Base-by-base conservation (phyloP, 2,113 vertebrate species). In the Nesoenas mayeri region DNA sequence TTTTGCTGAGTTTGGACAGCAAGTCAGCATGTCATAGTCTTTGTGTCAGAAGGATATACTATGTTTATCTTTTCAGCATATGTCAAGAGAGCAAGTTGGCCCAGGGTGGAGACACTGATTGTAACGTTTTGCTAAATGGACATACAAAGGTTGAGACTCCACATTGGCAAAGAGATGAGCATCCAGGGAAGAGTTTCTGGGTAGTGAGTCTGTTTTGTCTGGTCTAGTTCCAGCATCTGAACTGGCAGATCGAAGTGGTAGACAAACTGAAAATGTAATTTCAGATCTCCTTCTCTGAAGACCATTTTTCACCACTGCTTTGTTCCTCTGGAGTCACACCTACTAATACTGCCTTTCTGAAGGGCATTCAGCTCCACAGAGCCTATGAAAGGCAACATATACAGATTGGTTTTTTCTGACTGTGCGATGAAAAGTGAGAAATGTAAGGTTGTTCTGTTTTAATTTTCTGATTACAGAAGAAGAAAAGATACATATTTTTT, bases 121-220 rank as follows among this genome's bases (percentile, higher is more conserved):
- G 26, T 36, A 67, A 22, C 44, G 22, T 81, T 64, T 78, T 72
- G 11, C 38, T 48, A 22, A 42, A 21, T 57, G 40, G 22, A 11
- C 47, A 42, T 34, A 24, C 24, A 73, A 73, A 78, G 24, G 28
- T 73, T 79, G 61, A 79, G 28, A n/a, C 48, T 64, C 6, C 28
- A 38, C 11, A 44, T 6, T 0, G 0, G n/a, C 2, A 2, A 34
- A 47, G 34, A 78, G 20, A 61, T 31, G 5, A 44, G 15, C 9
- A 32, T 51, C 18, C 32, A 70, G 32, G 28, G n/a, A 58, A 47
- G 44, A 75, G 25, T 24, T 75, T 58, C 67, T 48, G 32, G 15
- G 12, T 32, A 24, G 16, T 19, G 10, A 26, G 10, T 85, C 36
- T 57, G 4, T 11, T 75, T 50, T 75, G 12, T 44, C 34, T 62